phyloP scores from a whole-genome alignment of 2,113 vertebrate genomes.

The Symphodus melops region DNA sequence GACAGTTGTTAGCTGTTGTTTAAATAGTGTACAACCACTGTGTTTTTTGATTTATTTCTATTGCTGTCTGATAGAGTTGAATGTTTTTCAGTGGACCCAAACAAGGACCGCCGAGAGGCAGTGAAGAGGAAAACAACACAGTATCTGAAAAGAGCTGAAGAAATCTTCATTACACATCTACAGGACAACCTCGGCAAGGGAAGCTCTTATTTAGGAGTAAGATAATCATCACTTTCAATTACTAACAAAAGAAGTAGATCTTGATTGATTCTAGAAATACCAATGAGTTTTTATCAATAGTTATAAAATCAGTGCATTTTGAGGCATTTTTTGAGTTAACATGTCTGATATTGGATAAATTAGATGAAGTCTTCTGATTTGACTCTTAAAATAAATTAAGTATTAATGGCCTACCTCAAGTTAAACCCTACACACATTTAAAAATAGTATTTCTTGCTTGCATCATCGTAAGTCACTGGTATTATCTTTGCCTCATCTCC shows the following conservation, averaged over 20 bases:
- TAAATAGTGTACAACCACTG: not conserved
- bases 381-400: too few relatives aligned
- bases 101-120: conserved; percentile 93
- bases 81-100: conserved; percentile 90
- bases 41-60: not conserved
- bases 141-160: conserved; percentile 95
- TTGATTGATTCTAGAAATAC: not conserved
- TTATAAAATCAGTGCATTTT: too few relatives aligned
- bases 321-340: too few relatives aligned
- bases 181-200: conserved; percentile 86
- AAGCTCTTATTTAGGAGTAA: conserved; percentile 82
- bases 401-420: not conserved
- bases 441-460: not conserved
- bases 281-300: too few relatives aligned
- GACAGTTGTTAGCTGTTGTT: not conserved
- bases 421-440: not conserved
- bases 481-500: conserved; percentile 20
- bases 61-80: conserved; percentile 1
- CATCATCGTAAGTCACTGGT: not conserved
- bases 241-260: not conserved
- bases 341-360: too few relatives aligned
- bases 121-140: conserved; percentile 97
- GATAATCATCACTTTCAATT: conserved; percentile 15
- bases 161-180: conserved; percentile 97
- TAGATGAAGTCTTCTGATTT: too few relatives aligned